A percentile compares a stretch with the other conserved stretches of the same genome.
Evolutionary conservation across 2,113 vertebrate species (phyloP).

Genomic region (Spheniscus mendiculus): DNA sequence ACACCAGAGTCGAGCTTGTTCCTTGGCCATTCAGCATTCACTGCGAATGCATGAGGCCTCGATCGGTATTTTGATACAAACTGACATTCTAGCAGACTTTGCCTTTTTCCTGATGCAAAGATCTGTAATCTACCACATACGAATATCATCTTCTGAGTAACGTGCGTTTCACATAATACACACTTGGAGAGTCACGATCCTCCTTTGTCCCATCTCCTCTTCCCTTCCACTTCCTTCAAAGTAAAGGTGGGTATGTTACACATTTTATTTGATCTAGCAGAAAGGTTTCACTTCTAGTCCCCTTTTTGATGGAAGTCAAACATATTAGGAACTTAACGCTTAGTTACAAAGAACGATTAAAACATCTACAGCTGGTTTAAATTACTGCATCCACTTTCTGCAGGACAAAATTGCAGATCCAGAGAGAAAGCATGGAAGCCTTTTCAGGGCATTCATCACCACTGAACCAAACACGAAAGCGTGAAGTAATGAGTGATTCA

Average conservation of each 20-base stretch:
- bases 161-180: fast-evolving
- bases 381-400: not conserved
- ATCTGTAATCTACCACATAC: not conserved
- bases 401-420: not conserved
- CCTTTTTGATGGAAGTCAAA: not conserved
- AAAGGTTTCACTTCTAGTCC: not conserved
- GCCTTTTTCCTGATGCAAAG: not conserved
- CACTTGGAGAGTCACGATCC: not conserved
- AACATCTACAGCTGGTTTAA: not conserved
- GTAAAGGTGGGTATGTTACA: not conserved
- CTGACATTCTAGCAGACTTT: not conserved
- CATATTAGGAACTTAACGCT: not conserved
- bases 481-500: not conserved
- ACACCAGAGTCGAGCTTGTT: not conserved
- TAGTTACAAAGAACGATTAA: not conserved
- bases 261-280: not conserved
- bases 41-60: not conserved
- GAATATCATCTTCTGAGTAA: not conserved
- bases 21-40: not conserved
- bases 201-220: not conserved
- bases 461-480: not conserved
- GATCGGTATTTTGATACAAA: not conserved
- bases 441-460: not conserved
- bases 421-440: not conserved
- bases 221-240: not conserved